Percentiles rank a stretch among this genome's conserved stretches.
Evolutionary conservation across 1,140 invertebrate genomes (phyloP).

Genomic region (Frieseomelitta varia): DNA sequence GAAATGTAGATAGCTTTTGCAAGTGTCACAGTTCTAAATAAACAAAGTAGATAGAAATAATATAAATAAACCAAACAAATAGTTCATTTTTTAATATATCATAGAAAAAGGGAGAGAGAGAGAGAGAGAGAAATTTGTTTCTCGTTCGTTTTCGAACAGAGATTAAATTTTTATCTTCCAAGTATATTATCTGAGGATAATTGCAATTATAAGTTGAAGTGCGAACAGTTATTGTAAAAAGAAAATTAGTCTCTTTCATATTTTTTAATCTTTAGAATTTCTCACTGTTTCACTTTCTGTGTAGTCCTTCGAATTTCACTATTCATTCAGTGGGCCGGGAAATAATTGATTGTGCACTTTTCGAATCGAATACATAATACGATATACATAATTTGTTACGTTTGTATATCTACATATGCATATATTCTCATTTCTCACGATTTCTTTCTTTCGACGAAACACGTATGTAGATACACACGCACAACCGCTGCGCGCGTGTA

Average conservation of each 20-base stretch:
- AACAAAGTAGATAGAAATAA: not conserved
- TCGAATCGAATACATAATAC: not conserved
- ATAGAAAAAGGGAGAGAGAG: not conserved
- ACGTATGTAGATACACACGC: not conserved
- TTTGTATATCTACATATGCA: conserved; percentile 61
- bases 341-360: not conserved
- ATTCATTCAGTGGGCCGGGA: not conserved
- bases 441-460: conserved; percentile 25
- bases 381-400: conserved; percentile 27
- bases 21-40: not conserved
- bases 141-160: not conserved
- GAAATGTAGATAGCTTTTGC: not conserved
- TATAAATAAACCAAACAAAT: not conserved
- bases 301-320: not conserved
- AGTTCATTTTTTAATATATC: not conserved
- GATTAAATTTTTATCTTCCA: not conserved
- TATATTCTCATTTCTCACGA: conserved; percentile 18
- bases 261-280: too few relatives aligned
- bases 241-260: not conserved
- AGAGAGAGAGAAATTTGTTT: not conserved
- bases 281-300: not conserved
- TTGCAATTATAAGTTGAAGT: not conserved
- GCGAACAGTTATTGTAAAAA: not conserved
- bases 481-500: not conserved
- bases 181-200: too few relatives aligned